Evolutionary conservation across 2,797 vertebrate genomes (phyloP).

Genomic region (Meda fulgida): DNA sequence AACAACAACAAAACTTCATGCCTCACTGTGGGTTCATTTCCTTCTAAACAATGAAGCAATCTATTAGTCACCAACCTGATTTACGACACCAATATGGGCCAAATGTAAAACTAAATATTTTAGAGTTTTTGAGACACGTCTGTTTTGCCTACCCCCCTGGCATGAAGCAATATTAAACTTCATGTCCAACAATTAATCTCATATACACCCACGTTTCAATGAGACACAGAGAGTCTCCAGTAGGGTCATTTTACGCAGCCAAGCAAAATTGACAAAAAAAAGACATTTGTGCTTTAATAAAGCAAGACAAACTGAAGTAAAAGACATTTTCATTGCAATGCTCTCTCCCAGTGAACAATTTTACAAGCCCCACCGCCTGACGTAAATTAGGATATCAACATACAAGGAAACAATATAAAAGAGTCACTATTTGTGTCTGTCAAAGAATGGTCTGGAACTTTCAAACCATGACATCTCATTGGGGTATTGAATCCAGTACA

Average conservation of each 20-base stretch:
- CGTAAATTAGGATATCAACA: conserved; percentile 45
- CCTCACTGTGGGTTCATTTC: conserved; percentile 33
- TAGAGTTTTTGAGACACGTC: conserved; percentile 34
- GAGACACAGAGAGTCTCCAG: conserved; percentile 57
- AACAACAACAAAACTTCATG: neutral
- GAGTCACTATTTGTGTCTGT: neutral
- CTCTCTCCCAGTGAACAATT: conserved; percentile 48
- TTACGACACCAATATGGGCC: conserved; percentile 45
- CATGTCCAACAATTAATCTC: conserved; percentile 64
- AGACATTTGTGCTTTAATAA: conserved; percentile 52
- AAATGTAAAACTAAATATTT: conserved; percentile 58
- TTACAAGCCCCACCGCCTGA: neutral
- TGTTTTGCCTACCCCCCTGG: conserved; percentile 42
- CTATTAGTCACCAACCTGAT: conserved; percentile 38
- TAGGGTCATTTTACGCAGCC: conserved; percentile 37
- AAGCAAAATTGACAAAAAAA: conserved; percentile 51
- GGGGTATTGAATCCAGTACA: conserved; percentile 10
- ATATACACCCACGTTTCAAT: conserved; percentile 56
- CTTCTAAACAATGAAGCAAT: conserved; percentile 21
- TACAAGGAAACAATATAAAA: neutral
- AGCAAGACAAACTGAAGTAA: conserved; percentile 51
- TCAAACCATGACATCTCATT: conserved; percentile 44
- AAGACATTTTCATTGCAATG: conserved; percentile 55
- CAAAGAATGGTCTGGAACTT: conserved; percentile 23
- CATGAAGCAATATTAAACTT: conserved; percentile 62